Conservation (phyloP, 2,797 vertebrate genomes). For the Hapalemur alaotrensis region DNA sequence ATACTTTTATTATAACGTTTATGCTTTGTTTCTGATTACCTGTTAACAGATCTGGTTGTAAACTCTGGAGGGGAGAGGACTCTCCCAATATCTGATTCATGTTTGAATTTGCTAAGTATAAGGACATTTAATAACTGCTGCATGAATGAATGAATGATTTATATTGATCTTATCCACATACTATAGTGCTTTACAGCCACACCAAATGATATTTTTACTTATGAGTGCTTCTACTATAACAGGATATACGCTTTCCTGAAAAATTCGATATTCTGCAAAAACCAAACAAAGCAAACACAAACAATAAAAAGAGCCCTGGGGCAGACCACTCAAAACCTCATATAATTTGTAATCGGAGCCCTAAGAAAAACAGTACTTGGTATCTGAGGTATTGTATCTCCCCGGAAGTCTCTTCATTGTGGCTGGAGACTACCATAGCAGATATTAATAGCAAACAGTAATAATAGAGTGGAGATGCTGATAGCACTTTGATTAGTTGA, state of each 20-base stretch:
- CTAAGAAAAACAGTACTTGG: background rate
- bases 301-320: background rate
- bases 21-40: conserved; percentile 2
- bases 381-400: background rate
- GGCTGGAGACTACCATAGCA: background rate
- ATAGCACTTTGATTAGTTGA: background rate
- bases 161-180: background rate
- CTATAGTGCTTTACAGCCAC: background rate
- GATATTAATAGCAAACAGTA: background rate
- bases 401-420: background rate
- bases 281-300: background rate
- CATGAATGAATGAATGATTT: conserved; percentile 24
- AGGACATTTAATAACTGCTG: background rate
- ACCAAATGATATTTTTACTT: conserved; percentile 28
- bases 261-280: background rate
- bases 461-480: background rate
- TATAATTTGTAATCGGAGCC: background rate
- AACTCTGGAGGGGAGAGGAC: background rate
- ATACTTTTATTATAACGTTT: background rate
- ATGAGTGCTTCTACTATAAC: background rate
- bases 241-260: background rate
- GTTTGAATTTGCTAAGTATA: background rate
- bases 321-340: background rate
- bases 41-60: background rate
- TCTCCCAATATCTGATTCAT: background rate